Evolutionary conservation across 2,888 invertebrate species (phyloP).

Genomic region (Helicoverpa assulta): DNA sequence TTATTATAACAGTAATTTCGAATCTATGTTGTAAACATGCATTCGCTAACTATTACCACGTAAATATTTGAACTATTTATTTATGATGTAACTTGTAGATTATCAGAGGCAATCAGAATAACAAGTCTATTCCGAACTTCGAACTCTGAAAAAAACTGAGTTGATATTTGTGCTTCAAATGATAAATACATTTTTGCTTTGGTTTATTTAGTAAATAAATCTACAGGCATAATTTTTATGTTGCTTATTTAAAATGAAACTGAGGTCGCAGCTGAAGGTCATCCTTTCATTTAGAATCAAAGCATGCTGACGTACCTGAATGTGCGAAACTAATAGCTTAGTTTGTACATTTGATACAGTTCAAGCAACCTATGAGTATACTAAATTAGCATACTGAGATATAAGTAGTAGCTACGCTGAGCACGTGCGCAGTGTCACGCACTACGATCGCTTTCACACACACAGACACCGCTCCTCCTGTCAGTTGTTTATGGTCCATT

Average conservation of each 20-base stretch:
- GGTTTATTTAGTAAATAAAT: constrained; percentile 4
- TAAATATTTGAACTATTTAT: no score
- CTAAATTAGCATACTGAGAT: constrained; percentile 16
- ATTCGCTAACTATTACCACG: no score
- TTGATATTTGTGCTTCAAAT: no score
- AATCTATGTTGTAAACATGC: no score
- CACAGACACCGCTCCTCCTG: constrained; percentile 3
- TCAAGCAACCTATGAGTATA: background rate
- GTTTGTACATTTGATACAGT: constrained; percentile 9
- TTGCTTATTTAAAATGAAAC: constrained; percentile 26
- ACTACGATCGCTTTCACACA: constrained; percentile 6
- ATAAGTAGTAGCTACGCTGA: constrained; percentile 8
- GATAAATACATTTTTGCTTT: background rate
- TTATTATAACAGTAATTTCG: no score
- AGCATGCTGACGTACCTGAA: constrained; percentile 31
- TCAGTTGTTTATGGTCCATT: constrained; percentile 31
- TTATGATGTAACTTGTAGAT: no score
- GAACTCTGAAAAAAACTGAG: no score
- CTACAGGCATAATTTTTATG: constrained; percentile 5
- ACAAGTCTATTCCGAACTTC: no score
- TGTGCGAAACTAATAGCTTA: constrained; percentile 13
- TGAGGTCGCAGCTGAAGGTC: constrained; percentile 48
- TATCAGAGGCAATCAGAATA: no score
- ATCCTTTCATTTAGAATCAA: constrained; percentile 45
- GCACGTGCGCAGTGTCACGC: constrained; percentile 48